These are phyloP conservation scores for Perizoma flavofasciatum DNA, from an alignment of 2,888 invertebrate genomes.

Conservation along the genomic window DNA sequence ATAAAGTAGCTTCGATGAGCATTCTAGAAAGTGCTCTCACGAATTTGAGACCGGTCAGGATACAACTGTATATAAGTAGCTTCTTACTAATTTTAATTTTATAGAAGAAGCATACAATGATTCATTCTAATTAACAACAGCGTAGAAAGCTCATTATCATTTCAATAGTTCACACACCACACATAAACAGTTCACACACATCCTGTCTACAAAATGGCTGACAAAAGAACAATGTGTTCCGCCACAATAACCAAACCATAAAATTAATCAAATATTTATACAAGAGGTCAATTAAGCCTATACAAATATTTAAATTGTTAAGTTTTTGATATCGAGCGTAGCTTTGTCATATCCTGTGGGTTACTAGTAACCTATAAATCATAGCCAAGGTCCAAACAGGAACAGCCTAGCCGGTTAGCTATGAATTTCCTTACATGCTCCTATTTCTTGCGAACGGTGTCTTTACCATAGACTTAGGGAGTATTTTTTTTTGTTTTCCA, in stretches of 20 bases:
- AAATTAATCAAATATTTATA: conserved; percentile 19
- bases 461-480: too few species aligned
- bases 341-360: too few species aligned
- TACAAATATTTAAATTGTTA: background rate
- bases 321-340: background rate
- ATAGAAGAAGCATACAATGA: conserved; percentile 20
- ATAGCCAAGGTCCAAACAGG: background rate
- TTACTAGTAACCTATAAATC: background rate
- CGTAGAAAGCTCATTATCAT: conserved; percentile 35
- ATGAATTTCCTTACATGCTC: too few species aligned
- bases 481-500: too few species aligned
- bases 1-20: too few species aligned
- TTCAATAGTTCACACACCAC: conserved; percentile 22
- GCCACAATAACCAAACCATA: conserved; percentile 22
- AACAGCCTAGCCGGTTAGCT: too few species aligned
- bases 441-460: too few species aligned
- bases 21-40: too few species aligned
- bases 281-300: conserved; percentile 12
- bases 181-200: conserved; percentile 5
- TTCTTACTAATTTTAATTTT: background rate
- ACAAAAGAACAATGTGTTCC: conserved; percentile 28
- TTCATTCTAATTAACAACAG: conserved; percentile 24
- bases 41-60: too few species aligned
- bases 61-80: background rate
- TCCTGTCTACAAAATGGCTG: conserved; percentile 21